Conservation (phyloP, 2,888 invertebrate species). For the Rhamnusium bicolor region DNA sequence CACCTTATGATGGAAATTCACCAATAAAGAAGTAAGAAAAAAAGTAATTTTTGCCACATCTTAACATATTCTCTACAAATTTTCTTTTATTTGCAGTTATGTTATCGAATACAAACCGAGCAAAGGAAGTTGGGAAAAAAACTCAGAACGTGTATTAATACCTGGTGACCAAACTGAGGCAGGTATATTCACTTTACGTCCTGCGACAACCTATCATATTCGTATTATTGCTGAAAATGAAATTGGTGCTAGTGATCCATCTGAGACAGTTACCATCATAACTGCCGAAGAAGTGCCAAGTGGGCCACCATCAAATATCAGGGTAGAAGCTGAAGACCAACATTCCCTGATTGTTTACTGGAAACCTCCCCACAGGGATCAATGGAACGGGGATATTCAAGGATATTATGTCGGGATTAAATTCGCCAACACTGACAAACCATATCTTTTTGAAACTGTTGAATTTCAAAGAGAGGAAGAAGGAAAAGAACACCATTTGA, state of each 20-base stretch:
- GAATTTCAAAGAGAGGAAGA: conserved; percentile 94
- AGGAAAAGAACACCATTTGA: conserved; percentile 90
- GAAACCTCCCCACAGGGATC: conserved; percentile 91
- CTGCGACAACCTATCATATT: conserved; percentile 94
- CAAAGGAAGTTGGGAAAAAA: conserved; percentile 86
- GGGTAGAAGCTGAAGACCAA: conserved; percentile 90
- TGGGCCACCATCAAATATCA: conserved; percentile 87
- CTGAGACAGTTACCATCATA: conserved; percentile 93
- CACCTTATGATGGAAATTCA: conserved; percentile 93
- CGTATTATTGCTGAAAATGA: conserved; percentile 95
- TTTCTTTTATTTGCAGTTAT: conserved; percentile 71
- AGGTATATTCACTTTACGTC: conserved; percentile 89
- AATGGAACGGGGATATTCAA: conserved; percentile 94
- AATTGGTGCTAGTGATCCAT: conserved; percentile 93
- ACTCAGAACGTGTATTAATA: conserved; percentile 89
- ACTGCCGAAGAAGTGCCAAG: conserved; percentile 90
- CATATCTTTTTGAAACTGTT: conserved; percentile 92
- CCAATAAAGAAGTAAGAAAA: conserved; percentile 80
- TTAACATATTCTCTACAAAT: background rate
- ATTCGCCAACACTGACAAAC: conserved; percentile 87
- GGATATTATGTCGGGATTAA: conserved; percentile 95
- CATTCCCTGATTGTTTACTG: conserved; percentile 90
- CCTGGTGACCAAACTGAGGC: conserved; percentile 93
- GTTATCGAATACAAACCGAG: conserved; percentile 93
- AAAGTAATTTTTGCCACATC: background rate